Evolutionary conservation across 2,113 vertebrate species (phyloP).

Genomic region (Azemiops feae): DNA sequence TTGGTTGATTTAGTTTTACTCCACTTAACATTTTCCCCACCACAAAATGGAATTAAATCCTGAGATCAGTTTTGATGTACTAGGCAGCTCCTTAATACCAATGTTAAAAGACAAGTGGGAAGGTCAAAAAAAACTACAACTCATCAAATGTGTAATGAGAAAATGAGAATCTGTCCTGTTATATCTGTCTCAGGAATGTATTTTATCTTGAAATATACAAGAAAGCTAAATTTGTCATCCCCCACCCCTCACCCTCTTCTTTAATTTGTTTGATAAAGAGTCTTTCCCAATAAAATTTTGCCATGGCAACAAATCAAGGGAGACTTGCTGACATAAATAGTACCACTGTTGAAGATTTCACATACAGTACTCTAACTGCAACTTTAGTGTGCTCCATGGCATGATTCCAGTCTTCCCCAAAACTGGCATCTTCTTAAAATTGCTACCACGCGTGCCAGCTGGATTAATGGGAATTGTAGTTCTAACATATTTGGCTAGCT

Average conservation of each 20-base stretch:
- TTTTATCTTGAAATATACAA: slow-evolving; percentile 37
- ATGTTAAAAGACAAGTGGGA: slow-evolving; percentile 23
- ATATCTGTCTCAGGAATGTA: slow-evolving; percentile 19
- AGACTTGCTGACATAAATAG: background rate
- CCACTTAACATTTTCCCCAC: background rate
- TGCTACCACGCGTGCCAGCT: background rate
- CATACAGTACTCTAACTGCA: background rate
- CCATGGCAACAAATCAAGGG: slow-evolving; percentile 20
- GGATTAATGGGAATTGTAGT: background rate
- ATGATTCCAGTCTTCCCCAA: background rate
- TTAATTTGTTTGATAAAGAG: slow-evolving; percentile 26
- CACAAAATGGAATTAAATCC: slow-evolving; percentile 14
- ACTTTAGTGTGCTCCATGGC: background rate
- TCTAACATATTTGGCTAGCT: background rate
- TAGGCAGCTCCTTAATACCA: rapidly evolving
- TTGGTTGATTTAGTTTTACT: background rate
- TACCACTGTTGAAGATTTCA: background rate
- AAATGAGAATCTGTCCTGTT: slow-evolving; percentile 4
- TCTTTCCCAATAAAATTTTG: slow-evolving; percentile 12
- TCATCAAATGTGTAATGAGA: slow-evolving; percentile 10
- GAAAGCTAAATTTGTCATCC: slow-evolving; percentile 1
- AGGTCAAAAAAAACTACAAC: slow-evolving; percentile 37
- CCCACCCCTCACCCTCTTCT: background rate
- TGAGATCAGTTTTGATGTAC: slow-evolving; percentile 21
- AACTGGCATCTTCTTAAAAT: background rate